These are phyloP conservation scores for Drosophila atripex DNA, from an alignment of 2,888 invertebrate genomes.

Conservation along the genomic window DNA sequence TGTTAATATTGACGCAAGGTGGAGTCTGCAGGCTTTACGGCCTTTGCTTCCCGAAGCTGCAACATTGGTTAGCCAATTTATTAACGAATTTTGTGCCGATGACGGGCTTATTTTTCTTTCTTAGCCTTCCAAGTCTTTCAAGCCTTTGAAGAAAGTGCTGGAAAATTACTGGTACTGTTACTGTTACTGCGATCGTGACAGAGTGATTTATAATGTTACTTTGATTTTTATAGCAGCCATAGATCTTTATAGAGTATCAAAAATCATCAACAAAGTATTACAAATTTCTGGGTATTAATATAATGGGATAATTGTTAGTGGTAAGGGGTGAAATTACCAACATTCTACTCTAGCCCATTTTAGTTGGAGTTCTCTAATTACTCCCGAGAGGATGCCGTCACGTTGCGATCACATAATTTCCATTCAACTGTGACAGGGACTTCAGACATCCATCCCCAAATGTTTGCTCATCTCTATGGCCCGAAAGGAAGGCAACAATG, in stretches of 20 bases:
- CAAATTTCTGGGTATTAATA: conserved; percentile 13
- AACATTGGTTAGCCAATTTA: conserved; percentile 67
- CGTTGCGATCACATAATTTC: neutral
- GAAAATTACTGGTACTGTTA: conserved; percentile 24
- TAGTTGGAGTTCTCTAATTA: neutral
- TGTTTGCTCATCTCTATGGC: conserved; percentile 33
- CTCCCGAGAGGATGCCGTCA: neutral
- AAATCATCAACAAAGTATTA: conserved; percentile 30
- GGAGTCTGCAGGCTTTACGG: conserved; percentile 43
- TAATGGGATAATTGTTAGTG: neutral
- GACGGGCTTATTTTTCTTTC: too few species aligned
- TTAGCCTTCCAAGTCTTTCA: too few species aligned
- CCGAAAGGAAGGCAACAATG: conserved; percentile 36
- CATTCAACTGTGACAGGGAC: conserved; percentile 9
- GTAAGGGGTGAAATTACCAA: neutral
- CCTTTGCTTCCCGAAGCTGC: too few species aligned
- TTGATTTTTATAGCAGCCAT: conserved; percentile 27
- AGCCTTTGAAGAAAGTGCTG: neutral
- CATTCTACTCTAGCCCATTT: neutral
- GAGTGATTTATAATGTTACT: conserved; percentile 41
- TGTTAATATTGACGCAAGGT: conserved; percentile 76
- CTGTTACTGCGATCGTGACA: conserved; percentile 31
- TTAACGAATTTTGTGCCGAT: conserved; percentile 66
- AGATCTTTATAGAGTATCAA: conserved; percentile 28
- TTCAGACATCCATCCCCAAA: conserved; percentile 9